These are phyloP conservation scores for Phortica okadai DNA, from an alignment of 2,888 invertebrate species.

Conservation along the genomic window DNA sequence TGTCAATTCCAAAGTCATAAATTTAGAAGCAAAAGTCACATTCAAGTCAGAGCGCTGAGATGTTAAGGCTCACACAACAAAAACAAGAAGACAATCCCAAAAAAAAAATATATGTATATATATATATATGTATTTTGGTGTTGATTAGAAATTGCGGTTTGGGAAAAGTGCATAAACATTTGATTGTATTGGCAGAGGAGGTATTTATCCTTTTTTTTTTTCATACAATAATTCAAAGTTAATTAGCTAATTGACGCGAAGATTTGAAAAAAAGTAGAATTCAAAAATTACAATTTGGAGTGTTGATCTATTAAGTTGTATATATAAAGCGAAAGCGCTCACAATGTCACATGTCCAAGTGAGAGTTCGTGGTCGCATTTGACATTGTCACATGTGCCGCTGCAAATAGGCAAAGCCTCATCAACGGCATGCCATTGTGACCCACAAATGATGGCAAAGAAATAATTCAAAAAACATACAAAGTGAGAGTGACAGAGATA, in stretches of 20 bases:
- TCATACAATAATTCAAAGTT: too few species aligned
- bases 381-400: not conserved
- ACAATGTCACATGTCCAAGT: not conserved
- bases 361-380: not conserved
- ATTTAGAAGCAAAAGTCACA: conserved; percentile 28
- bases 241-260: too few species aligned
- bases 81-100: too few species aligned
- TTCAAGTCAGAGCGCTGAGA: not conserved
- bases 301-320: too few species aligned
- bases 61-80: not conserved
- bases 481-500: not conserved
- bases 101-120: too few species aligned
- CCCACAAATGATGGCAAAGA: conserved; percentile 2
- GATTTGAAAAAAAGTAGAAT: too few species aligned
- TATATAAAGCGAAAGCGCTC: not conserved
- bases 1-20: conserved; percentile 54
- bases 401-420: not conserved
- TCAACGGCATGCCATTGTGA: not conserved
- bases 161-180: too few species aligned
- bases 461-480: not conserved
- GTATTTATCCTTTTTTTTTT: too few species aligned
- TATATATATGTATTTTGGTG: too few species aligned
- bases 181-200: too few species aligned
- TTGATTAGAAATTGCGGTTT: too few species aligned
- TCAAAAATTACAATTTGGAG: too few species aligned